phyloP scores from a whole-genome alignment of 2,113 vertebrate species.

The Sinocyclocheilus anshuiensis region DNA sequence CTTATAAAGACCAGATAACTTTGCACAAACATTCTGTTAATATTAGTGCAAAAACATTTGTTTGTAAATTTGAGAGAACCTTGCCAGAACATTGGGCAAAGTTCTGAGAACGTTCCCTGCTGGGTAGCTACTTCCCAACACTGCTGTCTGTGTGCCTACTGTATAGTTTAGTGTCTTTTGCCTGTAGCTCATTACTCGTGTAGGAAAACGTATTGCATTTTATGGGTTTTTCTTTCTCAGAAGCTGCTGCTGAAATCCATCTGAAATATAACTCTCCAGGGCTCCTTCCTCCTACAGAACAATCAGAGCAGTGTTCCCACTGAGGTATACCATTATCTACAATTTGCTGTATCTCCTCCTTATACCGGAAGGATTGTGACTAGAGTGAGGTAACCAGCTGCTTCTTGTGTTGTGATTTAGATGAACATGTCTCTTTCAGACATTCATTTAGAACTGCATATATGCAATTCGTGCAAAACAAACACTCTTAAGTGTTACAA shows the following conservation, averaged over 20 bases:
- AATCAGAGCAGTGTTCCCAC: slow-evolving; percentile 32
- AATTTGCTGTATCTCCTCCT: slow-evolving; percentile 53
- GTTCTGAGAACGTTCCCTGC: not conserved
- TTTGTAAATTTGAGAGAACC: not conserved
- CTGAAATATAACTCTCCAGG: slow-evolving; percentile 29
- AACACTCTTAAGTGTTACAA: not conserved
- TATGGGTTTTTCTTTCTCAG: slow-evolving; percentile 10
- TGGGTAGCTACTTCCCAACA: not conserved
- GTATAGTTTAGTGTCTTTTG: not conserved
- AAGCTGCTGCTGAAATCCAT: slow-evolving; percentile 12
- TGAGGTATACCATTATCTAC: slow-evolving; percentile 65
- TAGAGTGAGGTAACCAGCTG: not conserved
- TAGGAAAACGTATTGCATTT: not conserved
- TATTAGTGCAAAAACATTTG: not conserved
- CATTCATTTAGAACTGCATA: not conserved
- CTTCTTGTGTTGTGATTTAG: not conserved
- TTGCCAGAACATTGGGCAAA: not conserved
- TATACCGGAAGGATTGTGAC: not conserved
- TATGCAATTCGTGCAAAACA: not conserved
- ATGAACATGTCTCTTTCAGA: not conserved
- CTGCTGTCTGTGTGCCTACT: not conserved
- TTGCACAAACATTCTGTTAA: not conserved
- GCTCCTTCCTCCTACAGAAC: slow-evolving; percentile 12
- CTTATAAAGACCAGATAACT: not conserved
- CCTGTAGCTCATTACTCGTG: not conserved